These are phyloP conservation scores for Macaria notata DNA, from an alignment of 2,888 invertebrate species.

Conservation along the genomic window DNA sequence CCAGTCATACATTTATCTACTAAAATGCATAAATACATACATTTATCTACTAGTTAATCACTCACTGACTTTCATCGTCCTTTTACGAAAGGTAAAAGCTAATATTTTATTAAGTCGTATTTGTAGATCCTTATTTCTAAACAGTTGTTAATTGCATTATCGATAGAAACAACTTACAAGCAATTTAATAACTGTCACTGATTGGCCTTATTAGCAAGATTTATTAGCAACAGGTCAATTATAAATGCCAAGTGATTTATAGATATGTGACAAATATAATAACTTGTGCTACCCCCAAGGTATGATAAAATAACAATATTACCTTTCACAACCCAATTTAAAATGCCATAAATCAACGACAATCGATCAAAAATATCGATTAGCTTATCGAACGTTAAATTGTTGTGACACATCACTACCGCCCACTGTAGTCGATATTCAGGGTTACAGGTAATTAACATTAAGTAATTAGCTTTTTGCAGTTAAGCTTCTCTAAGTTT, in stretches of 20 bases:
- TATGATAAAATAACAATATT: conserved; percentile 17
- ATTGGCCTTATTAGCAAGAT: conserved; percentile 24
- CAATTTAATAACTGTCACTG: conserved; percentile 9
- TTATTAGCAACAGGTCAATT: conserved; percentile 10
- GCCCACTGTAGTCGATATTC: conserved; percentile 24
- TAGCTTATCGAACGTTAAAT: conserved; percentile 34
- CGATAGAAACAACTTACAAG: background rate
- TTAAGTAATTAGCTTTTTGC: no score
- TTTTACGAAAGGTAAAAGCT: no score
- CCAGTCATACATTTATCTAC: no score
- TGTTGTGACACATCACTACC: conserved; percentile 40
- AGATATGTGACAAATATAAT: conserved; percentile 23
- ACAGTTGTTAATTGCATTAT: background rate
- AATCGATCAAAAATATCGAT: conserved; percentile 34
- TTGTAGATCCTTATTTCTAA: no score
- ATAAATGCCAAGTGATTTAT: conserved; percentile 31
- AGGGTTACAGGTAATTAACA: no score
- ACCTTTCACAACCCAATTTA: conserved; percentile 24
- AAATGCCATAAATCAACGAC: conserved; percentile 21
- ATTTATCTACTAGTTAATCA: no score
- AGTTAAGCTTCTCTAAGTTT: no score
- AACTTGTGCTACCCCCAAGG: conserved; percentile 21
- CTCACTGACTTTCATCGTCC: no score
- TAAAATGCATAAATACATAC: no score
- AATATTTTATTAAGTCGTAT: no score